Base-by-base conservation (phyloP, 2,888 invertebrate genomes). In the Scaptomyza cyrtandrae region DNA sequence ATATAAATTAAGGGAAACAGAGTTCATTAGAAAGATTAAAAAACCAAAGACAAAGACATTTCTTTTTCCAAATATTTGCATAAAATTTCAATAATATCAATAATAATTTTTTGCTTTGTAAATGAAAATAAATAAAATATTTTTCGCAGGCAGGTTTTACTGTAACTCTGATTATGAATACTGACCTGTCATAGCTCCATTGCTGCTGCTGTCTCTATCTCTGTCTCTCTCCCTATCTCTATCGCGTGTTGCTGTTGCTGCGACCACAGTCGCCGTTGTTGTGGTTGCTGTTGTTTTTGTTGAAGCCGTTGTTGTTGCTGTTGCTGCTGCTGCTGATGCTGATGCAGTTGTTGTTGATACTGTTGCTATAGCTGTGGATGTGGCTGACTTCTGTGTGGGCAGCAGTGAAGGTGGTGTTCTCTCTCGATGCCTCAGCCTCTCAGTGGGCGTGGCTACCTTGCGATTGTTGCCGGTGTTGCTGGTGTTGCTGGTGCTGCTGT, bases 131-230 rank as follows among this genome's bases (percentile, higher is more conserved):
- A 7, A 1, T 29, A 6, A 9, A 29, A 29, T 29, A 29, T 29
- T 29, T 33, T 33, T 33, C 10, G 7, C 3, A 33, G 33, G 24
- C 37, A 10, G 14, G 19, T 2, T 56, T 46, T 19, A 70, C 70
- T 72, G 63, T 76, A 58, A 24, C 46, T 43, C 13, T 49, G 6
- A n/a, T 9, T 58, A 24, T 48, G 27, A 33, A 29, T 63, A 89
- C 83, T 77, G 60, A 90, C 90, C 90, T 87, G 90, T 90, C 90
- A 90, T 90, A 31, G 91, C 91, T 64, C 90, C 90, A 63, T 88
- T 90, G 54, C 79, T 80, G 72, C 73, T 60, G 75, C 70, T 56
- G 56, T 68, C 58, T 75, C 80, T 29, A 69, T 80, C 63, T 71
- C 83, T 78, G 56, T 77, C 80, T 66, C 78, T 74, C 75, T 71